These are phyloP conservation scores for Stictocephala bisonia DNA, from an alignment of 2,888 invertebrate species.

Conservation along the genomic window DNA sequence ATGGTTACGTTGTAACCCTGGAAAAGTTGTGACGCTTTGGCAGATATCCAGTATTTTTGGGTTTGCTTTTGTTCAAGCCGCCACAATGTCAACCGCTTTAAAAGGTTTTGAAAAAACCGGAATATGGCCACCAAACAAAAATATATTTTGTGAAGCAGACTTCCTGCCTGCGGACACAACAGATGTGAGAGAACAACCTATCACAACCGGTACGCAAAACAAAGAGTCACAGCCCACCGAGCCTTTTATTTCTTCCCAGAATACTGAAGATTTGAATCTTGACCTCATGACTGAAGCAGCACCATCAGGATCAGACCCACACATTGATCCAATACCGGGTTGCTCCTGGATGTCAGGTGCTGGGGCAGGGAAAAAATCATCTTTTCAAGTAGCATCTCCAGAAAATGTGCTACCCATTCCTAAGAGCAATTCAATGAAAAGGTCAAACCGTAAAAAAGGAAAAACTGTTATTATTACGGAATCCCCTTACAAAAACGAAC, in stretches of 20 bases:
- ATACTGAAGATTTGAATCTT: too few species aligned
- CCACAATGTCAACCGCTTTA: constrained; percentile 56
- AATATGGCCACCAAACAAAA: constrained; percentile 60
- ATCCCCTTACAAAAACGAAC: constrained; percentile 14
- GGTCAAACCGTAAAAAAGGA: not conserved
- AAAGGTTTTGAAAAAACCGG: constrained; percentile 61
- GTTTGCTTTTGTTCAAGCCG: constrained; percentile 55
- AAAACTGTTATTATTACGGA: constrained; percentile 9
- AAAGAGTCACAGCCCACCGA: too few species aligned
- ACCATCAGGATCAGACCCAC: too few species aligned
- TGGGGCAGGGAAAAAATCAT: too few species aligned
- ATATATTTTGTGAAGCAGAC: constrained; percentile 59
- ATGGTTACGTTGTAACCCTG: constrained; percentile 56
- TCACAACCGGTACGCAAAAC: too few species aligned
- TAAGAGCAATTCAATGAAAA: not conserved
- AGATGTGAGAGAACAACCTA: constrained; percentile 36
- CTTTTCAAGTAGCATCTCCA: not conserved
- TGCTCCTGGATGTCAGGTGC: not conserved
- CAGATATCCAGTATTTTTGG: constrained; percentile 57
- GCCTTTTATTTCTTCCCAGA: too few species aligned
- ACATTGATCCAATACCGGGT: not conserved
- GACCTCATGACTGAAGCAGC: too few species aligned
- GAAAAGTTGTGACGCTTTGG: constrained; percentile 56
- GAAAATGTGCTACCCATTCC: not conserved
- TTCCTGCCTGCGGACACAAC: constrained; percentile 55